These are phyloP conservation scores for Apteryx mantelli DNA, from an alignment of 2,113 vertebrate species.

Conservation along the genomic window DNA sequence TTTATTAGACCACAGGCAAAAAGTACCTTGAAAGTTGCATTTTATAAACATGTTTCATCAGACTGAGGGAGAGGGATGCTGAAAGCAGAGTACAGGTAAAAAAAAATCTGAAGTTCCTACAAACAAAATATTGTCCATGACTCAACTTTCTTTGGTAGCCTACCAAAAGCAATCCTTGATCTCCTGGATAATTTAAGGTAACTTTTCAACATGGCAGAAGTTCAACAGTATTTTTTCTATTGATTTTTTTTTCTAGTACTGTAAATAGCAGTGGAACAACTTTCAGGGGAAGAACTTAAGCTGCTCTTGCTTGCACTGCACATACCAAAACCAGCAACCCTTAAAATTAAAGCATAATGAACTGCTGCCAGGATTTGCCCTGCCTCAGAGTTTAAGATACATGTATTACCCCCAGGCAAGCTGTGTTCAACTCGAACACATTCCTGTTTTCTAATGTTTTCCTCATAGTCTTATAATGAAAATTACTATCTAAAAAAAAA, in stretches of 20 bases:
- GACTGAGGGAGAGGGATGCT: background rate
- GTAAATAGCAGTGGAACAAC: background rate
- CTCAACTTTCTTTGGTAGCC: background rate
- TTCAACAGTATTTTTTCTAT: background rate
- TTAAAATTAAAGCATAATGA: background rate
- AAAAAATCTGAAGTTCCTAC: background rate
- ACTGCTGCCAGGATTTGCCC: background rate
- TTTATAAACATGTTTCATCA: background rate
- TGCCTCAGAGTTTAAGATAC: background rate
- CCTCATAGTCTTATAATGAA: constrained; percentile 1
- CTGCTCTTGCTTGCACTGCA: background rate
- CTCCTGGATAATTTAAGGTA: background rate
- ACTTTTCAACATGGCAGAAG: background rate
- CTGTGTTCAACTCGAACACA: background rate
- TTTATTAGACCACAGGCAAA: background rate
- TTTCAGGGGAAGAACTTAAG: background rate
- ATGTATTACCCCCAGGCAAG: background rate
- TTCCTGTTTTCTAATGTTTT: background rate
- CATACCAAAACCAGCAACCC: background rate
- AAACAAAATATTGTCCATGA: background rate
- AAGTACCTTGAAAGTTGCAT: background rate
- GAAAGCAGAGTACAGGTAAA: background rate
- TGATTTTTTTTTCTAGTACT: background rate
- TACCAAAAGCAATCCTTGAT: background rate
- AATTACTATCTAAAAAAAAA: background rate